A percentile compares a stretch with the other conserved stretches of the same genome.
These are phyloP conservation scores for Podarcis cretensis DNA, from an alignment of 2,113 vertebrate species.

Conservation along the genomic window DNA sequence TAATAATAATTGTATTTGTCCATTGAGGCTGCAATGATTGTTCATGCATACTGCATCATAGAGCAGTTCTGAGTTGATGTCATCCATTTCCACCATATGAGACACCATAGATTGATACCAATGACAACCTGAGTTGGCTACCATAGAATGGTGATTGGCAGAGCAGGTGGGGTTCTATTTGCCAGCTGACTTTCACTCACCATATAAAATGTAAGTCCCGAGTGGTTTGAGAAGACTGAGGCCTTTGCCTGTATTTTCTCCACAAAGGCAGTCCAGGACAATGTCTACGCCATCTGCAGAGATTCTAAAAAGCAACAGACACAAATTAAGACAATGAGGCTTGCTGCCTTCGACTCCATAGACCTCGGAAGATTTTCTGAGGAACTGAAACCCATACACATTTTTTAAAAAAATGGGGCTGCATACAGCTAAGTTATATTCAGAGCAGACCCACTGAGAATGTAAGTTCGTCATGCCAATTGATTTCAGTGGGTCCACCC, in stretches of 20 bases:
- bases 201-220: slow-evolving; percentile 97
- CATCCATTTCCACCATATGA: neutral
- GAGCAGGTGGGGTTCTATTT: neutral
- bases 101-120: neutral
- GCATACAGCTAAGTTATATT: neutral
- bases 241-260: slow-evolving; percentile 96
- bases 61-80: neutral
- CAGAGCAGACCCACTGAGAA: too few relatives aligned
- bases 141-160: neutral
- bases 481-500: too few relatives aligned
- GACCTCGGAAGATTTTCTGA: neutral
- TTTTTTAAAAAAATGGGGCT: too few relatives aligned
- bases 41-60: neutral
- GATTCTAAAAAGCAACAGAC: slow-evolving; percentile 80
- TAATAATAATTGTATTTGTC: neutral
- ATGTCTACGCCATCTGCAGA: slow-evolving; percentile 95
- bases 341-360: too few relatives aligned
- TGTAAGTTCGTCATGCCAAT: too few relatives aligned
- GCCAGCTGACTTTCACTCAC: slow-evolving; percentile 73
- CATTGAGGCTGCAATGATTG: neutral
- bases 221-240: slow-evolving; percentile 93
- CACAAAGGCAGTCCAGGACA: slow-evolving; percentile 95
- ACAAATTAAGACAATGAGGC: neutral
- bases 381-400: too few relatives aligned
- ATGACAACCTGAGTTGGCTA: neutral